Conservation (phyloP, 2,113 vertebrate species). For the Phrynosoma blainvillii region DNA sequence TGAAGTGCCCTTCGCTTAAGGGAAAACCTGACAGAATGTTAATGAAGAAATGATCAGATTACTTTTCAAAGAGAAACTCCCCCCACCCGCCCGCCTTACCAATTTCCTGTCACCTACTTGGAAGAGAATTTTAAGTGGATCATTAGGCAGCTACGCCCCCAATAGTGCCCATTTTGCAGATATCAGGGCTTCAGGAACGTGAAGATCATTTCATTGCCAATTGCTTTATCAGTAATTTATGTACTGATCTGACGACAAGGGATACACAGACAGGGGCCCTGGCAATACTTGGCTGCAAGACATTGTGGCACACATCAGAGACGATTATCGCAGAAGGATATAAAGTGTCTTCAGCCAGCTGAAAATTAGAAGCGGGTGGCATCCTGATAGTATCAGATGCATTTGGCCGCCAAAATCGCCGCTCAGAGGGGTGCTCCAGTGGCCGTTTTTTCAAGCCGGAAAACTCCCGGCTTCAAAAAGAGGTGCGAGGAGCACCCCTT, state of each 20-base stretch:
- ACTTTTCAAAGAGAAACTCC: conserved; percentile 10
- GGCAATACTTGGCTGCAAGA: neutral
- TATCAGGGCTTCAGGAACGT: neutral
- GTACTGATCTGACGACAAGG: neutral
- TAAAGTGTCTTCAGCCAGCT: too few relatives aligned
- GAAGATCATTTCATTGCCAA: neutral
- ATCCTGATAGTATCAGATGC: too few relatives aligned
- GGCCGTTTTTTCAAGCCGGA: too few relatives aligned
- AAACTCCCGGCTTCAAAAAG: too few relatives aligned
- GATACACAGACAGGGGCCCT: neutral
- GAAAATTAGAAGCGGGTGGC: too few relatives aligned
- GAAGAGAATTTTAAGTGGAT: neutral
- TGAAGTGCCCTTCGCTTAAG: neutral
- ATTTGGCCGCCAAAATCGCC: too few relatives aligned
- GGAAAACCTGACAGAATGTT: conserved; percentile 34
- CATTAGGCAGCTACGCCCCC: neutral
- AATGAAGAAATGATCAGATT: conserved; percentile 10
- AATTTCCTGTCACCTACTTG: neutral
- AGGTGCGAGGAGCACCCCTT: too few relatives aligned
- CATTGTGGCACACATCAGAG: neutral
- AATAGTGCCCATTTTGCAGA: conserved; percentile 6
- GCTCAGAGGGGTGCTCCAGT: too few relatives aligned
- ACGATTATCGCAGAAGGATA: too few relatives aligned
- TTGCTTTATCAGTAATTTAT: neutral
- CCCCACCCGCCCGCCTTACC: neutral